Evolutionary conservation across 2,797 vertebrate species (phyloP), one percentile per base, ranked within the genome.

Genomic region (Cryptoblepharus egeriae): DNA sequence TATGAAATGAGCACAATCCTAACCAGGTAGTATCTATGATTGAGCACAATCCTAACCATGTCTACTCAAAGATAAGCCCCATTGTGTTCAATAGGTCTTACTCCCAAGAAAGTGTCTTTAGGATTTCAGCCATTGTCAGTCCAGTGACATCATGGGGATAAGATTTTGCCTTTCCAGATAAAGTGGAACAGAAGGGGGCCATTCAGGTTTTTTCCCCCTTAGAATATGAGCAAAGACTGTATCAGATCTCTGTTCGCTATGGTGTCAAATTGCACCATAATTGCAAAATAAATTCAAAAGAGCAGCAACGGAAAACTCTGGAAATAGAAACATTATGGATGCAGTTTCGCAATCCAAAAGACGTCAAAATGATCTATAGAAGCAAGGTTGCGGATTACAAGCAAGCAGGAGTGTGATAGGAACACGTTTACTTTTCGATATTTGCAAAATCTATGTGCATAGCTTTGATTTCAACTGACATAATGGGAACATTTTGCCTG

Each of bases 381-480:
- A 87, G 82, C 87, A 76, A 70, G 87, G 91, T 90, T 91, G 91
- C 85, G 92, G 93, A 92, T 85, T 88, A 88, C 74, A 91, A 81
- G 80, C 88, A 87, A 90, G 83, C 64, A 57, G 63, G 83, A 83
- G 80, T 88, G 77, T 80, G 79, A 83, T 82, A 77, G 26, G n/a
- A 80, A 86, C 91, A 83, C 90, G 93, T 84, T 89, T 87, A 84
- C 85, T 87, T 80, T 88, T 84, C 83, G 87, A 87, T 88, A 87
- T 86, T 81, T 87, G 71, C 79, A 80, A 91, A 89, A 88, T 88
- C 77, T 61, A 30, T 24, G 57, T 84, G 80, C 88, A 92, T 89
- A 91, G 87, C 72, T 79, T 85, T 87, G 91, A 91, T 92, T 95
- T 87, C 84, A 93, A 90, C 91, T 82, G 84, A 93, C 45, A 84